phyloP scores from a whole-genome alignment of 2,797 vertebrate species.

The Aldrovandia affinis region DNA sequence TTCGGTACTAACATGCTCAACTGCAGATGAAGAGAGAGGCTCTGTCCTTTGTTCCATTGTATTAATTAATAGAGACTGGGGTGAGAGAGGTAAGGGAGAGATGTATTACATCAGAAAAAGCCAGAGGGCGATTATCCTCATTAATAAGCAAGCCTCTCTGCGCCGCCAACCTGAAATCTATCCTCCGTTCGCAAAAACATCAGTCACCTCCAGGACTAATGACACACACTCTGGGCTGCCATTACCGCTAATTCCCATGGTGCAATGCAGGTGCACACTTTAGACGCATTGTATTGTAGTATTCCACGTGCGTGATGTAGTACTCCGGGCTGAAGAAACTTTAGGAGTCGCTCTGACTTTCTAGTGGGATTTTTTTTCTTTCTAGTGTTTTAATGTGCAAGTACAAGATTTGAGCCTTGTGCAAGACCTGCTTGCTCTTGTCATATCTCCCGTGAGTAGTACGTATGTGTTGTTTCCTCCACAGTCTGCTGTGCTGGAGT shows the following conservation, averaged over 20 bases:
- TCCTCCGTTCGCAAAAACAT: conserved; percentile 30
- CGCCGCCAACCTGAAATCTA: conserved; percentile 27
- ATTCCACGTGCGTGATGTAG: background rate
- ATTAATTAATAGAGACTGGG: conserved; percentile 64
- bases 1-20: conserved; percentile 14
- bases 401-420: background rate
- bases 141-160: conserved; percentile 53
- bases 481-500: background rate
- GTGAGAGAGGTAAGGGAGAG: conserved; percentile 54
- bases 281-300: background rate
- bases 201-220: conserved; percentile 37
- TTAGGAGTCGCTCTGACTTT: background rate
- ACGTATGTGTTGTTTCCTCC: too few species aligned
- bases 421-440: background rate
- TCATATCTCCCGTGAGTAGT: background rate
- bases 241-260: conserved; percentile 11
- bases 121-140: conserved; percentile 57
- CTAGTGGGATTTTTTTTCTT: background rate
- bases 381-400: background rate
- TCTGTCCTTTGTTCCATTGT: conserved; percentile 68
- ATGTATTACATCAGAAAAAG: conserved; percentile 42
- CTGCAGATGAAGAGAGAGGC: conserved; percentile 47
- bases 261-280: conserved; percentile 5
- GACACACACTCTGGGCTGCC: conserved; percentile 22
- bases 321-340: background rate